Evolutionary conservation across 1,140 invertebrate genomes (phyloP), one percentile per base, ranked within the genome.

Genomic region (Spodoptera frugiperda): DNA sequence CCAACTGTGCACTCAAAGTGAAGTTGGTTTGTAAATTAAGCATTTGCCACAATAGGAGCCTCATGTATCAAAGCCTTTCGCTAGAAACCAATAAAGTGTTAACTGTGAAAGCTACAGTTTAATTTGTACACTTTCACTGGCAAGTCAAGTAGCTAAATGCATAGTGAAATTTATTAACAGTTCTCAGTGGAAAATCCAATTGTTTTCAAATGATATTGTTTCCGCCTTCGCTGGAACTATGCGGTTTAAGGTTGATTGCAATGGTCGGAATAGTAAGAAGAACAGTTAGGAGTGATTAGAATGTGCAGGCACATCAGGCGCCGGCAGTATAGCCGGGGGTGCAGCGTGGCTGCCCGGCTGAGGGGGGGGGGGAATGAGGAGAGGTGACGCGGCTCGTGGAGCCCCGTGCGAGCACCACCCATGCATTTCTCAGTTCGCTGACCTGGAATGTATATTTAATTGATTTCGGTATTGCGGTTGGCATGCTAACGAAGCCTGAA

Each of bases 391-490:
- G 17, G 51, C 53, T 25, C 39, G 55, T 21, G 54, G 33, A 48
- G 44, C 25, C 19, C 48, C 65, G 59, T 61, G 51, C 70, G 63
- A 76, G 46, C 46, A 59, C 59, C 71, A 61, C 73, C 71, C 76
- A 79, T 81, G 79, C 76, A 82, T 81, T 81, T 81, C 81, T 81
- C 83, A 81, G 79, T 76, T 76, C 83, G 76, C 74, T 84, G 81
- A 78, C 73, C 79, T 75, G 81, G 78, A 82, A 84, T 82, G 79
- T 78, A 82, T 82, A 81, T 84, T 81, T 84, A 84, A 84, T 84
- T 82, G 81, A 84, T 84, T 84, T 81, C 74, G 55, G 74, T 78
- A 81, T 82, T 81, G 79, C 78, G 68, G 78, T 65, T 77, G 76
- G 68, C 70, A 77, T 72, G 70, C 78, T 79, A 78, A 82, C 83